phyloP scores from a whole-genome alignment of 2,797 vertebrate species.

The Alcedo quadribrachys region DNA sequence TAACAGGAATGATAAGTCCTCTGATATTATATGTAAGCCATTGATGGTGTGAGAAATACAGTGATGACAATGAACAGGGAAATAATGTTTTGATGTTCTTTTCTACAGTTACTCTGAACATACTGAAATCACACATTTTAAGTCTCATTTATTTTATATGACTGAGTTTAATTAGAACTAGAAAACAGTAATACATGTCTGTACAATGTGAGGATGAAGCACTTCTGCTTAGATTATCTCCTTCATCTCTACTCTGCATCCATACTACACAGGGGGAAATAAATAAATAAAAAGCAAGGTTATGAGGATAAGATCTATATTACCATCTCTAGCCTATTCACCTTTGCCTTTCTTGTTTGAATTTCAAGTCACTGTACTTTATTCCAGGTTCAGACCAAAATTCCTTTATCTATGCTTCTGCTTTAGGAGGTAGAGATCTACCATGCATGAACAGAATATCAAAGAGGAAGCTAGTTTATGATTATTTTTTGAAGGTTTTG shows the following conservation, averaged over 20 bases:
- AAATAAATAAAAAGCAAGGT: not conserved
- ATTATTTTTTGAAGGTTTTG: not conserved
- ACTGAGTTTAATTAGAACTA: not conserved
- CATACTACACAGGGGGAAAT: not conserved
- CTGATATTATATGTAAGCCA: not conserved
- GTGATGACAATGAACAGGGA: not conserved
- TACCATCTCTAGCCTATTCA: not conserved
- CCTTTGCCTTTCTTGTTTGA: constrained; percentile 14
- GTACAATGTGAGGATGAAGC: not conserved
- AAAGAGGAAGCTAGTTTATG: not conserved
- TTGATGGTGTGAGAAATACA: not conserved
- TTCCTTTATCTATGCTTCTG: not conserved
- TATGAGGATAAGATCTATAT: not conserved
- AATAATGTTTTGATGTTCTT: not conserved
- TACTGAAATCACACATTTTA: constrained; percentile 13
- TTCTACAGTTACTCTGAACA: not conserved
- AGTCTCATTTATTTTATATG: constrained; percentile 5
- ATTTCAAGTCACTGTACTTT: constrained; percentile 14
- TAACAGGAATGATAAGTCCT: not conserved
- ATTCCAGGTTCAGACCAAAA: not conserved
- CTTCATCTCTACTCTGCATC: not conserved
- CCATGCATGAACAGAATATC: not conserved
- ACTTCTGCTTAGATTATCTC: not conserved
- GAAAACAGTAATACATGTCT: not conserved
- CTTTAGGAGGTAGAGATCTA: not conserved